Evolutionary conservation across 2,113 vertebrate species (phyloP).

Genomic region (Scomber scombrus): DNA sequence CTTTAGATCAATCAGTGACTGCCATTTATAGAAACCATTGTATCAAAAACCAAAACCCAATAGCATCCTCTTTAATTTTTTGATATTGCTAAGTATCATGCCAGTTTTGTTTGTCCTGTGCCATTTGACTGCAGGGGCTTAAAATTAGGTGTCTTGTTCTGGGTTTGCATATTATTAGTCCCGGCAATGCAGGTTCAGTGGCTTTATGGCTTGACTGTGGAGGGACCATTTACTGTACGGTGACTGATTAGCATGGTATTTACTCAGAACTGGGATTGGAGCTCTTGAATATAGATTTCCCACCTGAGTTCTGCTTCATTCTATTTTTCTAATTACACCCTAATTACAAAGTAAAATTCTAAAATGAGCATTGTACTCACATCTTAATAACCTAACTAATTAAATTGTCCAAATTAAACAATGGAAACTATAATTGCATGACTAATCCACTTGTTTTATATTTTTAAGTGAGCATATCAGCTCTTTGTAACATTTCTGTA

Average conservation of each 20-base stretch:
- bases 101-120: neutral
- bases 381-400: constrained; percentile 74
- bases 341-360: constrained; percentile 79
- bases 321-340: constrained; percentile 71
- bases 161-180: constrained; percentile 23
- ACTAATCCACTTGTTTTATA: constrained; percentile 52
- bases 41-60: constrained; percentile 5
- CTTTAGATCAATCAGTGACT: constrained; percentile 33
- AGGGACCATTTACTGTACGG: constrained; percentile 37
- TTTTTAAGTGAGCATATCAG: constrained; percentile 17
- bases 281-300: constrained; percentile 76
- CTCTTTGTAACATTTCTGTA: constrained; percentile 18
- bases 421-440: constrained; percentile 67
- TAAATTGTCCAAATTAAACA: constrained; percentile 68
- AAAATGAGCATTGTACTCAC: constrained; percentile 65
- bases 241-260: constrained; percentile 64
- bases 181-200: constrained; percentile 3
- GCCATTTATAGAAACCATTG: neutral
- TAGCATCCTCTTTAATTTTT: neutral
- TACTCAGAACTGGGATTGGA: constrained; percentile 55
- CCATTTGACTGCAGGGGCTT: constrained; percentile 10
- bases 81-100: neutral
- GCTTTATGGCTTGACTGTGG: constrained; percentile 27
- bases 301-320: constrained; percentile 77
- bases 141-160: neutral